These are phyloP conservation scores for Phyllotreta cruciferae DNA, from an alignment of 2,888 invertebrate genomes.

Conservation along the genomic window DNA sequence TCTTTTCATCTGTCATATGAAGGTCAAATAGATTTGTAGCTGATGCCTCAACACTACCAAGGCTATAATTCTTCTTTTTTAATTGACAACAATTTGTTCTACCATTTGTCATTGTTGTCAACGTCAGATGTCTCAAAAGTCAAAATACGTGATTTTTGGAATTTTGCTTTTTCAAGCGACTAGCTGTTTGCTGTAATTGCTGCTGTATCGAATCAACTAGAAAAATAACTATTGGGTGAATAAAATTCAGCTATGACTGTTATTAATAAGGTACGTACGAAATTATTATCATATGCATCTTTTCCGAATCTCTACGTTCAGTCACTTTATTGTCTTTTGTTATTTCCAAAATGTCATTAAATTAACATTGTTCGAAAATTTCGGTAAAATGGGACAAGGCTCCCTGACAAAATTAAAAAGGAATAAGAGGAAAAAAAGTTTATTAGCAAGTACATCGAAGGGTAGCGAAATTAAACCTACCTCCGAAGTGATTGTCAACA, in stretches of 20 bases:
- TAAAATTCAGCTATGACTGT: slow-evolving; percentile 42
- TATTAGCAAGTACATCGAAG: slow-evolving; percentile 9
- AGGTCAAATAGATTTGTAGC: no score
- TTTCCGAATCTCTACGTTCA: slow-evolving; percentile 13
- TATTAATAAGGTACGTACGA: slow-evolving; percentile 45
- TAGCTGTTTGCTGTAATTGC: neutral
- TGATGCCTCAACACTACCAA: no score
- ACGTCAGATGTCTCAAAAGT: slow-evolving; percentile 20
- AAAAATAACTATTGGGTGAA: slow-evolving; percentile 8
- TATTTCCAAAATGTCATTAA: slow-evolving; percentile 35
- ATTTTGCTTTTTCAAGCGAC: slow-evolving; percentile 21
- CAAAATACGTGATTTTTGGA: slow-evolving; percentile 39
- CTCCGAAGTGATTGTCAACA: neutral
- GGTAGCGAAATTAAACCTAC: slow-evolving; percentile 1
- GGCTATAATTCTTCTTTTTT: no score
- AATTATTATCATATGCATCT: slow-evolving; percentile 7
- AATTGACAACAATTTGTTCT: no score
- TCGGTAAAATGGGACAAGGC: slow-evolving; percentile 43
- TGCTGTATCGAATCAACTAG: slow-evolving; percentile 1
- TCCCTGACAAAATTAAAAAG: slow-evolving; percentile 37
- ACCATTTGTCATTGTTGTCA: no score
- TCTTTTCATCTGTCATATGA: no score
- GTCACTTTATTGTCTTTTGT: slow-evolving; percentile 32
- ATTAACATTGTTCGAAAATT: slow-evolving; percentile 30
- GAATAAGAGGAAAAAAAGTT: slow-evolving; percentile 28